A percentile compares a stretch with the other conserved stretches of the same genome.
Conservation (phyloP, 2,113 vertebrate genomes). For the Campylomormyrus tamandua region DNA sequence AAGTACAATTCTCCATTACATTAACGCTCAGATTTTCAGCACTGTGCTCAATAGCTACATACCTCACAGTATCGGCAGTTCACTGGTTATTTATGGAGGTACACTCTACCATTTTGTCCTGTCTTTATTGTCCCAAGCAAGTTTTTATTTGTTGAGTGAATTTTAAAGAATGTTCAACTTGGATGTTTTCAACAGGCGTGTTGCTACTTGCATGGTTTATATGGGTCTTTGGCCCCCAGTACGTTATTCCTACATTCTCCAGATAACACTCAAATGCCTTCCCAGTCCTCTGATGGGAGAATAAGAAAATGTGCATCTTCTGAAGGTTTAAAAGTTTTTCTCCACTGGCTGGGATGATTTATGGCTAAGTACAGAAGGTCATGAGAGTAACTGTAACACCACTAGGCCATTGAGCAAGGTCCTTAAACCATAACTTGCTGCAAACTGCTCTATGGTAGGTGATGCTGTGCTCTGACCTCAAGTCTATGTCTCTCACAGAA, state of each 20-base stretch:
- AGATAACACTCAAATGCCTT: background rate
- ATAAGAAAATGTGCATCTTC: background rate
- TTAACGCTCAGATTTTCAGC: background rate
- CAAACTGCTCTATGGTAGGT: background rate
- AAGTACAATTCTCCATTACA: background rate
- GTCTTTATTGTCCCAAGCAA: background rate
- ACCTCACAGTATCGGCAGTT: background rate
- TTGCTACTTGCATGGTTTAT: background rate
- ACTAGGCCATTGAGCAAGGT: background rate
- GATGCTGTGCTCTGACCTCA: background rate
- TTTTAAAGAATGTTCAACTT: background rate
- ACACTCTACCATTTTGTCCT: background rate
- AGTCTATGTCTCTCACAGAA: background rate
- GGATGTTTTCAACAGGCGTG: background rate
- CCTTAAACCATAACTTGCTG: background rate
- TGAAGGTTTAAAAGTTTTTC: background rate
- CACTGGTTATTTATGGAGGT: background rate
- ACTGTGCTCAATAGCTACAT: background rate
- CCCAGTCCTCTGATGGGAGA: background rate
- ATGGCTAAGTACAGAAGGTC: background rate
- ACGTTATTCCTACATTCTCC: background rate
- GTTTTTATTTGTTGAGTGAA: background rate
- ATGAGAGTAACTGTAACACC: background rate
- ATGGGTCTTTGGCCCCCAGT: background rate
- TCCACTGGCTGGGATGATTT: background rate